These are phyloP conservation scores for Augochlora pura DNA, from an alignment of 1,140 invertebrate genomes.

Conservation along the genomic window DNA sequence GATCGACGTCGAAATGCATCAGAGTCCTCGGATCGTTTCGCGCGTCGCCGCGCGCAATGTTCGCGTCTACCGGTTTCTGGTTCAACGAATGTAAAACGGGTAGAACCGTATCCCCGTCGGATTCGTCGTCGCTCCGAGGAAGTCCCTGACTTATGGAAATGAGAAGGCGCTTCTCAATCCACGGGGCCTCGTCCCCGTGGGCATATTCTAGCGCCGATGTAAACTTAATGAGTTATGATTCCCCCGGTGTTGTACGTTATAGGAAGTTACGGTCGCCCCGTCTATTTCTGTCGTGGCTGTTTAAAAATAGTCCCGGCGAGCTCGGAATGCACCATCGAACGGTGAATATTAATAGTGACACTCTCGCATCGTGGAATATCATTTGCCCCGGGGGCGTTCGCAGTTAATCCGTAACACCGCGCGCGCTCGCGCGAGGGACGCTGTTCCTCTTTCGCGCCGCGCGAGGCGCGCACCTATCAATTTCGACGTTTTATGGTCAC, in stretches of 20 bases:
- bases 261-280: neutral
- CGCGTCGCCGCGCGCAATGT: too few species aligned
- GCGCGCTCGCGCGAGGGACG: too few species aligned
- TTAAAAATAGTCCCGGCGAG: neutral
- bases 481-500: neutral
- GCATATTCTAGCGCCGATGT: neutral
- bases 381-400: neutral
- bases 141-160: slow-evolving; percentile 14
- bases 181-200: neutral
- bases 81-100: neutral
- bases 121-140: neutral
- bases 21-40: neutral
- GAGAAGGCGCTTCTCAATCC: slow-evolving; percentile 2
- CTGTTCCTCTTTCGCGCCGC: slow-evolving; percentile 23
- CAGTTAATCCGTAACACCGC: neutral
- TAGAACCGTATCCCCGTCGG: neutral
- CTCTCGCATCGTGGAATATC: neutral
- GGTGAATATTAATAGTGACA: slow-evolving; percentile 15
- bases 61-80: neutral
- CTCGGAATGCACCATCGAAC: neutral
- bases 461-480: slow-evolving; percentile 12
- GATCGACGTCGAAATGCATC: too few species aligned
- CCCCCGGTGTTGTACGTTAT: neutral
- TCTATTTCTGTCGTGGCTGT: neutral
- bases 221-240: slow-evolving; percentile 4